Percentiles rank a stretch among this genome's conserved stretches.
These are phyloP conservation scores for Caenorhabditis auriculariae DNA, from an alignment of 2,888 invertebrate species.

Conservation along the genomic window DNA sequence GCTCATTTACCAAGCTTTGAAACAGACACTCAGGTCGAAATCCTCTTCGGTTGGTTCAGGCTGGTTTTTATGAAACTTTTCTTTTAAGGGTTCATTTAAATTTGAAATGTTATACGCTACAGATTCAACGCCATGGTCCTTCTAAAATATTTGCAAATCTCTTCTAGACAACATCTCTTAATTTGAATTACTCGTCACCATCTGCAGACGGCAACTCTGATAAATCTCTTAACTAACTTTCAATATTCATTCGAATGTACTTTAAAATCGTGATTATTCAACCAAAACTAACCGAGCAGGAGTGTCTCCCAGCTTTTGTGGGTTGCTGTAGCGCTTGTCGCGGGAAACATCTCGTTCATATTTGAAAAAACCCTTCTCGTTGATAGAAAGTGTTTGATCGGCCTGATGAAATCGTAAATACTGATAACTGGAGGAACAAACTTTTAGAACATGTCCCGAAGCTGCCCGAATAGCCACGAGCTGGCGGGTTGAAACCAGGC, in stretches of 20 bases:
- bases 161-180: too few relatives aligned
- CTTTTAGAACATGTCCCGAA: constrained; percentile 18
- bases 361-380: constrained; percentile 48
- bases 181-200: background rate
- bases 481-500: constrained; percentile 44
- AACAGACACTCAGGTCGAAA: too few relatives aligned
- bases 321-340: constrained; percentile 50
- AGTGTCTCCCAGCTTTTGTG: constrained; percentile 57
- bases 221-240: too few relatives aligned
- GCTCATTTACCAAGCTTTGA: too few relatives aligned
- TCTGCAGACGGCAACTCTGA: background rate
- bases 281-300: constrained; percentile 34
- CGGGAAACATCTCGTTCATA: constrained; percentile 57
- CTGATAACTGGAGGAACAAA: constrained; percentile 2
- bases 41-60: too few relatives aligned
- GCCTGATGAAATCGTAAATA: background rate
- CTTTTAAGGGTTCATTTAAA: too few relatives aligned
- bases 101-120: too few relatives aligned
- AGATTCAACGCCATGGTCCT: too few relatives aligned
- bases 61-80: too few relatives aligned
- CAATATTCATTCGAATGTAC: too few relatives aligned
- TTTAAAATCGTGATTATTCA: too few relatives aligned
- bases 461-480: constrained; percentile 34
- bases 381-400: constrained; percentile 31
- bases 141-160: too few relatives aligned